phyloP scores from a whole-genome alignment of 2,888 invertebrate genomes.

The Hanleya hanleyi region DNA sequence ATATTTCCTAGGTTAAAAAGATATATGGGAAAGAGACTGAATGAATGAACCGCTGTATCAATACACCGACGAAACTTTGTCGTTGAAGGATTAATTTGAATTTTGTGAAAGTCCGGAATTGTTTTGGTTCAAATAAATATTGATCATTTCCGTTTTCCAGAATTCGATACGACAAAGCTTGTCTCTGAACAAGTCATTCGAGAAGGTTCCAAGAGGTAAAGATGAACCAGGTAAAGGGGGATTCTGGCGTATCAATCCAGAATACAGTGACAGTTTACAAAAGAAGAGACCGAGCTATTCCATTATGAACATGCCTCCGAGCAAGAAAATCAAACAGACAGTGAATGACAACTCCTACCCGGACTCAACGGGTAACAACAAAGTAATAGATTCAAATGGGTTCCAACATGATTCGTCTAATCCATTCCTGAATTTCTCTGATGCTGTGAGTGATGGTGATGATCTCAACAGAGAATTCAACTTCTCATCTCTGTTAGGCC shows the following conservation, averaged over 20 bases:
- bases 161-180: slow-evolving; percentile 94
- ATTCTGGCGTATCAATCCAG: slow-evolving; percentile 91
- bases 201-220: slow-evolving; percentile 81
- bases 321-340: slow-evolving; percentile 51
- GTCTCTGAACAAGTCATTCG: slow-evolving; percentile 93
- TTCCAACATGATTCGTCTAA: not conserved
- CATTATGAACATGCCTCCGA: not conserved
- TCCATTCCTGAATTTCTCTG: not conserved
- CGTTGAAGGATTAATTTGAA: too few species aligned
- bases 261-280: slow-evolving; percentile 76
- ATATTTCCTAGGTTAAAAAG: too few species aligned
- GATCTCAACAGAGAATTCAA: slow-evolving; percentile 64
- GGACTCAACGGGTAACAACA: slow-evolving; percentile 29
- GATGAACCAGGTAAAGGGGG: slow-evolving; percentile 89
- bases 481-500: slow-evolving; percentile 69
- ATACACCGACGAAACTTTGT: too few species aligned
- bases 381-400: too few species aligned
- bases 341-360: slow-evolving; percentile 46
- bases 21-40: too few species aligned
- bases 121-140: too few species aligned
- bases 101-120: too few species aligned
- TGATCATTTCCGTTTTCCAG: too few species aligned
- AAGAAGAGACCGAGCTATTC: slow-evolving; percentile 73
- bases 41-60: too few species aligned
- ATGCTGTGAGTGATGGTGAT: slow-evolving; percentile 28